Evolutionary conservation across 2,113 vertebrate genomes (phyloP), one percentile per base, ranked within the genome.

Genomic region (Tiliqua scincoides): DNA sequence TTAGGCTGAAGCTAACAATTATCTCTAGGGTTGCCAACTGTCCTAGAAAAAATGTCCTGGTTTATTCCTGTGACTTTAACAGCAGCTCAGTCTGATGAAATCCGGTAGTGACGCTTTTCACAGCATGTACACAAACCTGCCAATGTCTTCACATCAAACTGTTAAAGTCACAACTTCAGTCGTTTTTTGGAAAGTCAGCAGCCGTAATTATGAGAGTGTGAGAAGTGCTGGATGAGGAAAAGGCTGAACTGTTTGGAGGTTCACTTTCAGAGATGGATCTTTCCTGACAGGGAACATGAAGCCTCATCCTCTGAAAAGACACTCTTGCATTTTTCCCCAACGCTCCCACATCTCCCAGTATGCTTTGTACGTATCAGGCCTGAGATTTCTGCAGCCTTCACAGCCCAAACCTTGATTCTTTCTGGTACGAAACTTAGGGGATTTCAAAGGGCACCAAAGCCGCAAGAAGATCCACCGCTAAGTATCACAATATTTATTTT

Each of bases 401-500:
- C 32, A 88, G 11, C 30, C 12, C 4, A 68, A 79, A 27, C 43
- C 67, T 76, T 74, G 67, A 6, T 63, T 88, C 35, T 87, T 87
- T 82, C 87, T 89, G 79, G 63, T 92, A 89, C 89, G 68, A 92
- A 89, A 61, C 65, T 85, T 67, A 77, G 86, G 75, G 85, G 85
- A 82, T 67, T 85, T 90, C 91, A 91, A 94, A 93, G 85, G 89
- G 63, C 40, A 88, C 88, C 87, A 82, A 82, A 82, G 74, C 52
- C 83, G 21, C 61, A 89, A 80, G 8, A 6, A 86, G 30, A 83
- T 68, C 71, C 37, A 54, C n/a, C 83, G 88, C 87, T 89, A 92
- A 93, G 32, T 35, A 79, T 91, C 83, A 14, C 87, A 90, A 88
- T 86, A 87, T 90, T 94, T 91, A 84, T 80, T 92, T 89, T 91